Conservation (phyloP, 2,113 vertebrate genomes). For the Gopherus flavomarginatus region DNA sequence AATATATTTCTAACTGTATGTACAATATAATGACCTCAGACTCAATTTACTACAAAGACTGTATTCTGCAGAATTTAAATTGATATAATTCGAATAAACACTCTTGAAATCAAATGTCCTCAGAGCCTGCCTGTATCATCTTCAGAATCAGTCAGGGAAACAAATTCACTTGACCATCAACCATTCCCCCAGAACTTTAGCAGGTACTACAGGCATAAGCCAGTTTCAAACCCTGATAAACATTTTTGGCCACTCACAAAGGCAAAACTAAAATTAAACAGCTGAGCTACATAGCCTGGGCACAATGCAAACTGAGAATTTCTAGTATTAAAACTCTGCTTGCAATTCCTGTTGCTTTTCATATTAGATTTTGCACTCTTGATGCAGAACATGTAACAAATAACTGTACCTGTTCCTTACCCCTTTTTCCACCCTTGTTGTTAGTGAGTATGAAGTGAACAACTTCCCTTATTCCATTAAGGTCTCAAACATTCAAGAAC, state of each 20-base stretch:
- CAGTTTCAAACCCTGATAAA: neutral
- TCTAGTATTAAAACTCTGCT: fast-evolving
- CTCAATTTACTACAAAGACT: fast-evolving
- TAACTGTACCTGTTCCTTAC: fast-evolving
- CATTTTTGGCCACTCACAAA: constrained; percentile 17
- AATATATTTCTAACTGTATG: fast-evolving
- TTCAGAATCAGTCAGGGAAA: neutral
- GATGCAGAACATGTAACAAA: fast-evolving
- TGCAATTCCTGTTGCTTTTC: fast-evolving
- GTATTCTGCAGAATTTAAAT: fast-evolving
- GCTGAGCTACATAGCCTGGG: neutral
- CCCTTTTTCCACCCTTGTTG: neutral
- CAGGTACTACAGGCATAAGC: neutral
- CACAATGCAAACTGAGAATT: neutral
- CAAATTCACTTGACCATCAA: fast-evolving
- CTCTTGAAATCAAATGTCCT: neutral
- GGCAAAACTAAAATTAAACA: neutral
- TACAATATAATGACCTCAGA: fast-evolving
- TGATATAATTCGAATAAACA: fast-evolving
- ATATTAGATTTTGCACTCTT: neutral
- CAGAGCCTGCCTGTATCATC: neutral
- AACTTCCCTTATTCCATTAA: neutral
- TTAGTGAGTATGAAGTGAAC: neutral
- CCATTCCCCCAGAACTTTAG: neutral
- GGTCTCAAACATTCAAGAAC: neutral